These are phyloP conservation scores for Pseudomyrmex concolor DNA, from an alignment of 1,140 invertebrate species.

Conservation along the genomic window DNA sequence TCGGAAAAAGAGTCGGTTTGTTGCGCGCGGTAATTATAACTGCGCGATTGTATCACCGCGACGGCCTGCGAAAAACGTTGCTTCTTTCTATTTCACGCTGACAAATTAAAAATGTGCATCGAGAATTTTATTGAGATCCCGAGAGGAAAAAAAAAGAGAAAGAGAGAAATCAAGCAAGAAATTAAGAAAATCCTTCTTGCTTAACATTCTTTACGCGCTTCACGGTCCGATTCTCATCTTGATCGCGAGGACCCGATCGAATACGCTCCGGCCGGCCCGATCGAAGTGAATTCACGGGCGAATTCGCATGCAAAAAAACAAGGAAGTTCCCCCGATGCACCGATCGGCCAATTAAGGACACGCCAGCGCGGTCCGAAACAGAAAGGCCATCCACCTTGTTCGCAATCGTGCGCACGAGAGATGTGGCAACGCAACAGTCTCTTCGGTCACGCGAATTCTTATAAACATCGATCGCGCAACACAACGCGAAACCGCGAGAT, in stretches of 20 bases:
- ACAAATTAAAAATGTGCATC: background rate
- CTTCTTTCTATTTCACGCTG: background rate
- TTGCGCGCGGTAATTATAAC: no score
- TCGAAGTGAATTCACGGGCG: constrained; percentile 64
- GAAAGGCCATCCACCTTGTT: constrained; percentile 33
- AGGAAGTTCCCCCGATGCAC: constrained; percentile 63
- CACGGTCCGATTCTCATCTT: constrained; percentile 63
- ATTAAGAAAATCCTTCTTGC: constrained; percentile 30
- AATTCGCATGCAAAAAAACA: constrained; percentile 62
- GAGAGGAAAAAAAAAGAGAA: background rate
- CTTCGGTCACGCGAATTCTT: constrained; percentile 41
- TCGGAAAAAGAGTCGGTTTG: constrained; percentile 25
- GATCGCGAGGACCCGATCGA: constrained; percentile 68
- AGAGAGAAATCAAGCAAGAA: constrained; percentile 9
- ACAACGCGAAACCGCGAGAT: background rate
- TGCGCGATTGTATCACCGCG: background rate
- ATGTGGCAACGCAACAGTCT: background rate
- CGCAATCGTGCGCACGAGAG: constrained; percentile 7
- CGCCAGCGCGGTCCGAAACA: constrained; percentile 41
- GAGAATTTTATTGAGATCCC: background rate
- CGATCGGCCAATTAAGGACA: constrained; percentile 71
- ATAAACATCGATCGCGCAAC: constrained; percentile 5
- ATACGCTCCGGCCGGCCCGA: constrained; percentile 61
- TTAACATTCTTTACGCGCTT: constrained; percentile 46
- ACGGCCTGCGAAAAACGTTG: background rate